A percentile compares a stretch with the other conserved stretches of the same genome.
Evolutionary conservation across 2,888 invertebrate genomes (phyloP).

Genomic region (Crioceris asparagi): DNA sequence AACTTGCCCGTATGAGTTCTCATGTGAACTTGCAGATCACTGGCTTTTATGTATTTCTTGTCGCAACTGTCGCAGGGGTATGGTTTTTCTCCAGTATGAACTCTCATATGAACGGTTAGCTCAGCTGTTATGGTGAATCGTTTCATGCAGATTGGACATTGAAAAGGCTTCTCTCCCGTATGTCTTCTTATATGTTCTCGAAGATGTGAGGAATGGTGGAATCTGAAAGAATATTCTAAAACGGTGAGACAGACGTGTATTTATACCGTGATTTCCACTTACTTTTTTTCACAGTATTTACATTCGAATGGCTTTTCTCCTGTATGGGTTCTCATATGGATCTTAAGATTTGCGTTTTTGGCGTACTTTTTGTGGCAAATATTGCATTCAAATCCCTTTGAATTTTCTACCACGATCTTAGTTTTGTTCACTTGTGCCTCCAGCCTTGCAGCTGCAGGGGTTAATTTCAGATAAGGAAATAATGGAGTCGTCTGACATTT

Average conservation of each 20-base stretch:
- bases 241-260: too few species aligned
- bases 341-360: too few species aligned
- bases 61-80: conserved; percentile 44
- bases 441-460: too few species aligned
- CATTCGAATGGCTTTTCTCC: conserved; percentile 34
- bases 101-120: conserved; percentile 33
- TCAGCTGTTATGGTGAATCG: conserved; percentile 30
- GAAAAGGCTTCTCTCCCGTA: conserved; percentile 33
- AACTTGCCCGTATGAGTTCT: conserved; percentile 35
- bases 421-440: too few species aligned
- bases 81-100: conserved; percentile 40
- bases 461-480: too few species aligned
- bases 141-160: conserved; percentile 33
- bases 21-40: conserved; percentile 43
- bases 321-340: conserved; percentile 32
- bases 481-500: too few species aligned
- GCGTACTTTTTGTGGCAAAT: too few species aligned
- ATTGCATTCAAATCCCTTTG: too few species aligned
- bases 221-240: too few species aligned
- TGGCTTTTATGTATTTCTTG: conserved; percentile 40
- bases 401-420: too few species aligned
- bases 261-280: too few species aligned
- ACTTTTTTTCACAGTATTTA: conserved; percentile 28
- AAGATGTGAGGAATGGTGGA: conserved; percentile 35
- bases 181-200: conserved; percentile 33